Conservation (phyloP, 2,113 vertebrate genomes). For the Aplodontia rufa region DNA sequence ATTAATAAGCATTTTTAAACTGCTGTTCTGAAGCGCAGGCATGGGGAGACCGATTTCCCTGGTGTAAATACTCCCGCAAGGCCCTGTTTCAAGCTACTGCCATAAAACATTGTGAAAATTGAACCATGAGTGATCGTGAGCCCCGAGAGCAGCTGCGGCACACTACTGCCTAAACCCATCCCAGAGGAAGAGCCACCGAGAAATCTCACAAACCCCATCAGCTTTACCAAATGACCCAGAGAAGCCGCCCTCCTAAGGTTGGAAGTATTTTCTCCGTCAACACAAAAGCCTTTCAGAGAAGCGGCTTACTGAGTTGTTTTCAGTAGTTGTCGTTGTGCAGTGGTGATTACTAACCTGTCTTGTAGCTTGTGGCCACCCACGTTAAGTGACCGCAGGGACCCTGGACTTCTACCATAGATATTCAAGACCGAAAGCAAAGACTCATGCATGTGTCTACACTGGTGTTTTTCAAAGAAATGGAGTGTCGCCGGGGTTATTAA, state of each 20-base stretch:
- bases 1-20: neutral
- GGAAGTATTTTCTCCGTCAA: neutral
- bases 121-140: neutral
- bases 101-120: neutral
- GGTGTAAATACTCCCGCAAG: neutral
- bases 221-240: neutral
- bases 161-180: neutral
- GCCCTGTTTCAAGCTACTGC: neutral
- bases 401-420: neutral
- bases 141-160: neutral
- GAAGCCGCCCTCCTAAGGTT: neutral
- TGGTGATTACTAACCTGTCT: neutral
- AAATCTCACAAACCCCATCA: neutral
- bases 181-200: neutral
- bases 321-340: neutral
- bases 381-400: neutral
- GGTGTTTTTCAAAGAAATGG: neutral
- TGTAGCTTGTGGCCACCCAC: neutral
- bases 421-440: neutral
- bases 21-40: neutral
- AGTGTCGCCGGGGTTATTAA: neutral
- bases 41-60: neutral
- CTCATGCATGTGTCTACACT: neutral
- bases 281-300: neutral
- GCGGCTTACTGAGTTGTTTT: neutral